phyloP scores from a whole-genome alignment of 2,113 vertebrate species.

The Pseudorhombus dupliciocellatus region DNA sequence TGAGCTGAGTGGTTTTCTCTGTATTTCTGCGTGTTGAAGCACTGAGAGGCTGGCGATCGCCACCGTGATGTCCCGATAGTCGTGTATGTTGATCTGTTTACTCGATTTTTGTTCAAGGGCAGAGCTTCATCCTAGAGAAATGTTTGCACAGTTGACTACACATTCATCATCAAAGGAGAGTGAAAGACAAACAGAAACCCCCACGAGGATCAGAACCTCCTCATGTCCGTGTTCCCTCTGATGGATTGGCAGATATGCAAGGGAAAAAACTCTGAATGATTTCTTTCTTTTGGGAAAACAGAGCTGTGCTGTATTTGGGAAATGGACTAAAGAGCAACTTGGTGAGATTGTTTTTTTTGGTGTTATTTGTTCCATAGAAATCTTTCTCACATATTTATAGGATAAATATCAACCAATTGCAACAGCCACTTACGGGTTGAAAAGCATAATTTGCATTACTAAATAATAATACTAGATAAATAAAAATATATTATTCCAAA shows the following conservation, averaged over 20 bases:
- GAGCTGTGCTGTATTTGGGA: too few relatives aligned
- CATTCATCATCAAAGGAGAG: conserved; percentile 13
- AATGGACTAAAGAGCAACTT: too few relatives aligned
- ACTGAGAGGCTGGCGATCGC: not conserved
- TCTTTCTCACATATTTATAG: too few relatives aligned
- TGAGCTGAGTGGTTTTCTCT: not conserved
- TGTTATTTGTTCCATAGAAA: too few relatives aligned
- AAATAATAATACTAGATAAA: too few relatives aligned
- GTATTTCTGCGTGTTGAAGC: not conserved
- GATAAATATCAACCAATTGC: too few relatives aligned
- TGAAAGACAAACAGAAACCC: conserved; percentile 6
- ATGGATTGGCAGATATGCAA: not conserved
- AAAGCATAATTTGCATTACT: too few relatives aligned
- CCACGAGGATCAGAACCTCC: not conserved
- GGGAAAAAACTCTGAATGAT: not conserved
- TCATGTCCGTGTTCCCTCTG: not conserved
- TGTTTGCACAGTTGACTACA: conserved; percentile 15
- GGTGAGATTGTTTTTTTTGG: too few relatives aligned
- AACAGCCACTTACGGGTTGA: too few relatives aligned
- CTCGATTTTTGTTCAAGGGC: not conserved
- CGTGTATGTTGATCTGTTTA: not conserved
- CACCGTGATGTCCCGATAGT: not conserved
- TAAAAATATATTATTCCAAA: too few relatives aligned
- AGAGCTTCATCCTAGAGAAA: conserved; percentile 7
- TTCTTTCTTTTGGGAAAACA: not conserved